Conservation (phyloP, 2,113 vertebrate genomes). For the Halcyon malimbica region DNA sequence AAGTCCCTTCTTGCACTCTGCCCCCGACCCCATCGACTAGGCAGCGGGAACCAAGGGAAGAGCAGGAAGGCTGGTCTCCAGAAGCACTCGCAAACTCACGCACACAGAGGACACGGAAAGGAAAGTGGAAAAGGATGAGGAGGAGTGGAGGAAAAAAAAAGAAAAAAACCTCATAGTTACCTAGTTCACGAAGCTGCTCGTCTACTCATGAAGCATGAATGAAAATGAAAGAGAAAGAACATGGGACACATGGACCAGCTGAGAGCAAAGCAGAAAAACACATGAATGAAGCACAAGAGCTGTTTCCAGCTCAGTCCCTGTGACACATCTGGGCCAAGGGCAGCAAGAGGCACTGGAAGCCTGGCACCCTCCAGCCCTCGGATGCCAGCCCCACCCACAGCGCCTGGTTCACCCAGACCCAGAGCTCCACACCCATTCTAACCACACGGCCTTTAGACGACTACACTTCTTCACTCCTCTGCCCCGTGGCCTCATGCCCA, state of each 20-base stretch:
- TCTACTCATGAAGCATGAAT: slow-evolving; percentile 16
- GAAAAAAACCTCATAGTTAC: slow-evolving; percentile 40
- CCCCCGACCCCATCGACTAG: neutral
- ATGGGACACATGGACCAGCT: neutral
- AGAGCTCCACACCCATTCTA: neutral
- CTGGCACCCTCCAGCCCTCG: neutral
- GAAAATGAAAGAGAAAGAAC: slow-evolving; percentile 11
- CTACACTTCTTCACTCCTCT: neutral
- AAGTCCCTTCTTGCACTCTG: neutral
- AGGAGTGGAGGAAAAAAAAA: neutral
- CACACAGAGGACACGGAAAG: accelerated
- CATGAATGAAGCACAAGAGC: neutral
- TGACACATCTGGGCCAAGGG: neutral
- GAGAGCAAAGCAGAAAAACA: neutral
- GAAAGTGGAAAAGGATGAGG: neutral
- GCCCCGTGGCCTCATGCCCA: neutral
- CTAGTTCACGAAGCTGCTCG: neutral
- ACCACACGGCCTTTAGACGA: neutral
- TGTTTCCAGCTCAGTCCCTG: neutral
- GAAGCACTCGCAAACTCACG: too few species aligned
- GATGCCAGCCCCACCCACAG: neutral
- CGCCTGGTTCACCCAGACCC: neutral
- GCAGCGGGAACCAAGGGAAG: neutral
- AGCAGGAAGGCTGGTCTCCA: accelerated
- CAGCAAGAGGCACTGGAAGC: neutral